Evolutionary conservation across 2,888 invertebrate species (phyloP).

Genomic region (Drosophila robusta): DNA sequence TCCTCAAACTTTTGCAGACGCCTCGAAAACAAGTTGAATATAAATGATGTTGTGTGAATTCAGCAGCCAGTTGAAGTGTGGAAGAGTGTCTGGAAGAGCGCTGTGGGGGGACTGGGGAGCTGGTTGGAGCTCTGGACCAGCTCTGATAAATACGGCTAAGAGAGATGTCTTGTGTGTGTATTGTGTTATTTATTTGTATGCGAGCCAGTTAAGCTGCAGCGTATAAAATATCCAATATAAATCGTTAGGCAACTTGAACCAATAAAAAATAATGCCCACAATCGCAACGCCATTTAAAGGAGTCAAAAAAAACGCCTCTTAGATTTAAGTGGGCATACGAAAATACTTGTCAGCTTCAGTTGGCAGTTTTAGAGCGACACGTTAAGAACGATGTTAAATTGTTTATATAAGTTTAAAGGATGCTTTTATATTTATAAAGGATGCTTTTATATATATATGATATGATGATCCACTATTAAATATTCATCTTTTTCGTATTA

Average conservation of each 20-base stretch:
- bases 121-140: conserved; percentile 37
- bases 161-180: conserved; percentile 55
- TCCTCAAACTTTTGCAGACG: conserved; percentile 70
- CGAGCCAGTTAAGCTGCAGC: conserved; percentile 59
- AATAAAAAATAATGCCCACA: conserved; percentile 69
- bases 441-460: not conserved
- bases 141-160: conserved; percentile 48
- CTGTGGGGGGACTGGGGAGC: not conserved
- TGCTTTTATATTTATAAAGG: conserved; percentile 4
- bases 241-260: conserved; percentile 69
- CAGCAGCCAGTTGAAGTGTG: conserved; percentile 30
- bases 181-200: conserved; percentile 69
- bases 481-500: not conserved
- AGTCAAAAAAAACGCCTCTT: conserved; percentile 16
- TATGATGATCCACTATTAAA: conserved; percentile 1
- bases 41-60: conserved; percentile 77
- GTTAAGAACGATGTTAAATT: conserved; percentile 3
- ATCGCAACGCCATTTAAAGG: conserved; percentile 45
- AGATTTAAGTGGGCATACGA: conserved; percentile 11
- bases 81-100: conserved; percentile 1
- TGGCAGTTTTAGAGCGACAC: conserved; percentile 17
- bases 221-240: conserved; percentile 72
- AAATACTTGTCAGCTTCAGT: conserved; percentile 19
- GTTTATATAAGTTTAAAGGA: conserved; percentile 13
- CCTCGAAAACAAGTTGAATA: conserved; percentile 79